Conservation (phyloP, 2,888 invertebrate genomes). For the Lepidocyrtoides sp. region DNA sequence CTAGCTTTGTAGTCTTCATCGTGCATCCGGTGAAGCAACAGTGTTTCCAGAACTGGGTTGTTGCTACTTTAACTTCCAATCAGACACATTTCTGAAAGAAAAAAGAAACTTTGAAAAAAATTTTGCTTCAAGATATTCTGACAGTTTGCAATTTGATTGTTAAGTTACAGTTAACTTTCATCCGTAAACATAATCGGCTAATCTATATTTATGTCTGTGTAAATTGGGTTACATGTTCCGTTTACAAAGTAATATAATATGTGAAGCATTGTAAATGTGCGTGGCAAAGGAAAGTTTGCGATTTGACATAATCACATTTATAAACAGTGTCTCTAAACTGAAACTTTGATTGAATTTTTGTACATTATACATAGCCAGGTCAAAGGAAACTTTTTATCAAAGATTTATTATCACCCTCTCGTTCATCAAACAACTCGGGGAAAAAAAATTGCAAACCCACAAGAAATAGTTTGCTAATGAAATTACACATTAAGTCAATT, state of each 20-base stretch:
- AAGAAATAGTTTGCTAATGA: slow-evolving; percentile 58
- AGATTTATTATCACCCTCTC: slow-evolving; percentile 33
- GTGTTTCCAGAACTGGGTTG: slow-evolving; percentile 25
- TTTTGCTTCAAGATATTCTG: too few relatives aligned
- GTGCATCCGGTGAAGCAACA: slow-evolving; percentile 80
- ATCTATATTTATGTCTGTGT: not conserved
- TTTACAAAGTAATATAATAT: slow-evolving; percentile 1
- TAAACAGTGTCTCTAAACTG: slow-evolving; percentile 17
- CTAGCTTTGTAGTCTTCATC: slow-evolving; percentile 68
- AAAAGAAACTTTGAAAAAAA: too few relatives aligned
- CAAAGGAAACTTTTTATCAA: slow-evolving; percentile 53
- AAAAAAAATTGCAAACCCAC: slow-evolving; percentile 52
- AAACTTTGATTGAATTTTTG: slow-evolving; percentile 61
- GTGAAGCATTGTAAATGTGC: too few relatives aligned
- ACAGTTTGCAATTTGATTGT: not conserved
- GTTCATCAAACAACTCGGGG: slow-evolving; percentile 28
- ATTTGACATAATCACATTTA: slow-evolving; percentile 55
- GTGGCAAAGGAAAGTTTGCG: too few relatives aligned
- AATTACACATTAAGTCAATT: slow-evolving; percentile 74
- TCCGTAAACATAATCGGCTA: not conserved
- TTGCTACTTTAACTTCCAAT: not conserved
- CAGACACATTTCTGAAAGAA: not conserved
- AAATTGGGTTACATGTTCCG: slow-evolving; percentile 10
- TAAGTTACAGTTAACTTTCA: not conserved
- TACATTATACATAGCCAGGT: not conserved